Conservation (phyloP, 2,113 vertebrate genomes). For the Geococcyx californianus region DNA sequence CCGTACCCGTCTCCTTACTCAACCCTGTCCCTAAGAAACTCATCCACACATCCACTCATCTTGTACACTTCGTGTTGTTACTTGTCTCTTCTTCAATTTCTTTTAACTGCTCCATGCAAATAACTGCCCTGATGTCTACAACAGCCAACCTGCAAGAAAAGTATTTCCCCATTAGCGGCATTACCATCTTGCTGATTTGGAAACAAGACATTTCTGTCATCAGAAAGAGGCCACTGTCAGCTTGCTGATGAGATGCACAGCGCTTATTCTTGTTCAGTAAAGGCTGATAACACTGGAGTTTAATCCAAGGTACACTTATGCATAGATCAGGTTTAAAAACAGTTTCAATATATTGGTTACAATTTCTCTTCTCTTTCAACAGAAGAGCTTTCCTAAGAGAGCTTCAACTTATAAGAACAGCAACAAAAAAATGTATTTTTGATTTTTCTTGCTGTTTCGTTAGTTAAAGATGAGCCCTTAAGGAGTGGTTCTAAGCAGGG, state of each 20-base stretch:
- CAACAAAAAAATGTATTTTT: background rate
- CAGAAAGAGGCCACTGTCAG: background rate
- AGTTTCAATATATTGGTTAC: background rate
- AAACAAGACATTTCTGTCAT: background rate
- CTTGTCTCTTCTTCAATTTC: background rate
- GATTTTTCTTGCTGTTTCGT: background rate
- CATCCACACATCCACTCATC: too few species aligned
- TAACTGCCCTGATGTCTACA: fast-evolving
- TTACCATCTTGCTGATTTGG: background rate
- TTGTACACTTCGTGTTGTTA: background rate
- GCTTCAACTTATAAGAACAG: background rate
- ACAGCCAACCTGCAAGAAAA: background rate
- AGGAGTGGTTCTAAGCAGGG: background rate
- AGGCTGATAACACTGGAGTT: background rate
- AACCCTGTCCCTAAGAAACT: too few species aligned
- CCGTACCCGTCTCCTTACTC: too few species aligned
- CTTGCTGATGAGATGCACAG: background rate
- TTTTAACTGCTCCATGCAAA: background rate
- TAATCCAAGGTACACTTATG: background rate
- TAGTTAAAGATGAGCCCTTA: background rate
- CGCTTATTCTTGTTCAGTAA: background rate
- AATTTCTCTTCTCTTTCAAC: background rate
- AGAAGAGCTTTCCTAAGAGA: background rate
- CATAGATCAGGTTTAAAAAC: background rate
- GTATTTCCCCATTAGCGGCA: background rate